phyloP scores from a whole-genome alignment of 2,797 vertebrate genomes.

The Cichlasoma orientale region DNA sequence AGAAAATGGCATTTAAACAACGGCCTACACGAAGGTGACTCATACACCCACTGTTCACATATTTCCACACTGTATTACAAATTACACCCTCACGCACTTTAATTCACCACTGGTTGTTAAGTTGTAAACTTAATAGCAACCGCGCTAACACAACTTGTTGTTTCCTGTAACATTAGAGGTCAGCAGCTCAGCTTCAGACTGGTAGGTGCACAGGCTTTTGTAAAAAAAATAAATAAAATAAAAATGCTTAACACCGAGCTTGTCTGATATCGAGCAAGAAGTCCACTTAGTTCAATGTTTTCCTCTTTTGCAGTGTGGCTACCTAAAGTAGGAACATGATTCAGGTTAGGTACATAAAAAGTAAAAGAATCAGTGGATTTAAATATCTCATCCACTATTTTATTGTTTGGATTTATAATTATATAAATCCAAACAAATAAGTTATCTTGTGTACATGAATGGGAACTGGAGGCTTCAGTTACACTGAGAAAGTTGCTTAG shows the following conservation, averaged over 20 bases:
- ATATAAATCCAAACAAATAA: too few relatives aligned
- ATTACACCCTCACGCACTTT: constrained; percentile 49
- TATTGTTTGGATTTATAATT: too few relatives aligned
- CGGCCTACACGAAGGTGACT: constrained; percentile 70
- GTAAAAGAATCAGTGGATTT: neutral
- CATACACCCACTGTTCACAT: constrained; percentile 61
- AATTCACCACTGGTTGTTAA: constrained; percentile 34
- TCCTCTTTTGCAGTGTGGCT: neutral
- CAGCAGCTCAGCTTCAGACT: neutral
- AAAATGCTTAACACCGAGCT: constrained; percentile 6
- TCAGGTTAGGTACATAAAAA: neutral
- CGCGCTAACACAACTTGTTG: constrained; percentile 1
- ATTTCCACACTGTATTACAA: constrained; percentile 63
- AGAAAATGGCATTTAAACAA: constrained; percentile 71
- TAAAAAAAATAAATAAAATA: too few relatives aligned
- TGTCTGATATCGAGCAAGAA: constrained; percentile 2
- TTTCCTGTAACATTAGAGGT: constrained; percentile 10
- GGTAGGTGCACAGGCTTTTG: neutral
- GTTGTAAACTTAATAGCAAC: constrained; percentile 29
- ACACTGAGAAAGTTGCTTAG: neutral
- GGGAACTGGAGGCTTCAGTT: too few relatives aligned
- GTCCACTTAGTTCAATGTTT: constrained; percentile 2
- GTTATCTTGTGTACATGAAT: too few relatives aligned
- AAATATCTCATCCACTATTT: too few relatives aligned
- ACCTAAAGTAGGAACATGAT: neutral